Base-by-base conservation (phyloP, 1,140 invertebrate species). In the Trinorchestia longiramus region DNA sequence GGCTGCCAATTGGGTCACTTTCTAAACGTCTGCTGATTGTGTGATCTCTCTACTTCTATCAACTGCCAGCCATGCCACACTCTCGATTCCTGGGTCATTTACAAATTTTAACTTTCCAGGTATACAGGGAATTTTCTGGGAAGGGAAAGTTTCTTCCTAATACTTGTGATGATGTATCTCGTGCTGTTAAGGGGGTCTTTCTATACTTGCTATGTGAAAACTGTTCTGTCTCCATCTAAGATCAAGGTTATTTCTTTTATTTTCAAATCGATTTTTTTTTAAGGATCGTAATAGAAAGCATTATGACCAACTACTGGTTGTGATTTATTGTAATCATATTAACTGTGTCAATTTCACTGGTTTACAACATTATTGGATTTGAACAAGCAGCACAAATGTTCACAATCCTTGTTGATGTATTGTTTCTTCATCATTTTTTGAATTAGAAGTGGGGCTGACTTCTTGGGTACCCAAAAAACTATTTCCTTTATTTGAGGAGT, bases 1-100 rank as follows among this genome's bases (percentile, higher is more conserved):
- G 40, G 43, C 43, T 45, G 96, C 62, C 77, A 45, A 43, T 28
- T 96, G 44, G 95, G 95, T 45, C 36, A 47, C 43, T 28, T 87
- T 45, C 43, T 62, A 87, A 43, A 77, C 62, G 28, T n/a, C 47
- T 53, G 47, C 47, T 53, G 47, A 53, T 19, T 53, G 47, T 77
- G 8, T 77, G 62, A 77, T 11, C 62, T 77, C 62, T 77, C 28
- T 11, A 36, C 28, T 77, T 77, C 62, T 77, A 28, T 77, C 36
- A 28, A 77, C 28, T 77, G 62, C 15, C 62, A 77, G 62, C 62
- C 62, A 36, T 36, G 62, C 11, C 28, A 77, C 28, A 28, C 1
- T 11, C 28, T 77, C 15, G 11, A 77, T 36, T 77, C 62, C 62
- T 77, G 62, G 62, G 28, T 77, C 28, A 3, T 1, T 77, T 11